Evolutionary conservation across 2,888 invertebrate genomes (phyloP).

Genomic region (Psylliodes chrysocephalus): DNA sequence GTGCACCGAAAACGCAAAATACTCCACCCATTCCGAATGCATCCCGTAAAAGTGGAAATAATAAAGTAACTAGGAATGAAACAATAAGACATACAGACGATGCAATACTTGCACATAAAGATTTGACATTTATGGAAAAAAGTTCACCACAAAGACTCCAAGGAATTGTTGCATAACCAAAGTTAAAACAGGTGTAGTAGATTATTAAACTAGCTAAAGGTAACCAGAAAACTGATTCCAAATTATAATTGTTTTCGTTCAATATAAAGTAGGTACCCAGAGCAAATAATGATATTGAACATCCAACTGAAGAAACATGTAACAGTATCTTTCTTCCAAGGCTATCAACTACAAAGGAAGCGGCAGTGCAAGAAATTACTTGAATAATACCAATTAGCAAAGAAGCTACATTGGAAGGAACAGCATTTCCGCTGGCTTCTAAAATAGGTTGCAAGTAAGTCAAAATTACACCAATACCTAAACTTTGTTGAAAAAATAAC

Average conservation of each 20-base stretch:
- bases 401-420: slow-evolving; percentile 71
- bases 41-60: slow-evolving; percentile 34
- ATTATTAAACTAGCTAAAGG: slow-evolving; percentile 76
- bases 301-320: slow-evolving; percentile 73
- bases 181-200: slow-evolving; percentile 77
- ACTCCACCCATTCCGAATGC: slow-evolving; percentile 32
- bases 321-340: slow-evolving; percentile 78
- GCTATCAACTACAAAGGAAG: slow-evolving; percentile 79
- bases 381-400: slow-evolving; percentile 82
- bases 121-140: slow-evolving; percentile 80
- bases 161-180: slow-evolving; percentile 77
- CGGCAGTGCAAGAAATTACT: slow-evolving; percentile 74
- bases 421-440: slow-evolving; percentile 56
- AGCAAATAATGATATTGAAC: slow-evolving; percentile 71
- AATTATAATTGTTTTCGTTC: slow-evolving; percentile 22
- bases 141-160: slow-evolving; percentile 87
- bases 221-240: slow-evolving; percentile 69
- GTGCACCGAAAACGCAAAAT: slow-evolving; percentile 26
- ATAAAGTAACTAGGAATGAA: slow-evolving; percentile 35
- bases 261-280: slow-evolving; percentile 75
- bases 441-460: slow-evolving; percentile 81
- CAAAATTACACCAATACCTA: slow-evolving; percentile 79
- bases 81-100: slow-evolving; percentile 31
- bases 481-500: slow-evolving; percentile 53
- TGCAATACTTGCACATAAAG: slow-evolving; percentile 65